Base-by-base conservation (phyloP, 2,888 invertebrate species). In the Deilephila porcellus region DNA sequence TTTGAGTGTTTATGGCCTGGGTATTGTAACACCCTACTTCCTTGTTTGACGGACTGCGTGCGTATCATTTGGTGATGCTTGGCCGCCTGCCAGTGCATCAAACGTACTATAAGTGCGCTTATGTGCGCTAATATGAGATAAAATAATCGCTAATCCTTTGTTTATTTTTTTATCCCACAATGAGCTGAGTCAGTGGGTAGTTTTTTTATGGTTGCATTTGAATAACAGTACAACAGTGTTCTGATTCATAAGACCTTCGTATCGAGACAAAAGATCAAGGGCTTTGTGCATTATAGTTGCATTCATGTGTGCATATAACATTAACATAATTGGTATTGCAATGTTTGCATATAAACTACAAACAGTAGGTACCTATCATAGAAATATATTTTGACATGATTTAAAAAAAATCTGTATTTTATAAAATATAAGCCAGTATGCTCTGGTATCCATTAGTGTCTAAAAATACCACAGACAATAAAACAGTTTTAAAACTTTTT, bases 71-170 rank as follows among this genome's bases (percentile, higher is more conserved):
- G 77, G 78, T 82, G 83, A 79, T 80, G 78, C 71, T 86, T 89
- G 90, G 90, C 87, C 73, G 56, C 34, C 70, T 83, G 89, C 90
- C 90, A 90, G 85, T 88, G 87, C 88, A 90, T 82, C 78, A 81
- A 82, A 82, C 78, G 80, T 73, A 71, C 62, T 76, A 72, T 56
- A 67, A 79, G 73, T 82, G 76, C 80, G 76, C 76, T 78, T 76
- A 77, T 70, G 72, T 75, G 74, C 73, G 74, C 74, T 74, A 76
- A 80, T 82, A 81, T 80, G 72, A 80, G 80, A 82, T 83, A 83
- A 84, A 83, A 80, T 76, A 76, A 78, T 75, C 63, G 70, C 76
- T 73, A 73, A 76, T 73, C 78, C 80, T 82, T 86, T 85, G 81
- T 85, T 85, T 82, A 82, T 82, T 85, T 82, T 83, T 82, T 82